These are phyloP conservation scores for Drosophila melanogaster DNA, from an alignment of 1,140 invertebrate species.

Conservation along the genomic window Release_6_plus_ISO1_MT NT_037436.4:17001001-17001500, in stretches of 20 bases:
- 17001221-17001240: constrained; percentile 15
- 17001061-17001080: constrained; percentile 49
- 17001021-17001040: not conserved
- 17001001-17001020: constrained; percentile 5
- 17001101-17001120: constrained; percentile 76
- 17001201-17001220: constrained; percentile 1
- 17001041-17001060: constrained; percentile 21
- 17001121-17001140: constrained; percentile 65
- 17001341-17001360: not conserved
- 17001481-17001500: constrained; percentile 5
- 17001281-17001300: constrained; percentile 50
- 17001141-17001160: constrained; percentile 66
- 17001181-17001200: constrained; percentile 39
- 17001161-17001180: constrained; percentile 70
- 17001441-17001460: constrained; percentile 34
- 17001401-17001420: not conserved
- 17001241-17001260: constrained; percentile 53
- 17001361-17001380: constrained; percentile 43
- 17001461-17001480: constrained; percentile 15
- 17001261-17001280: constrained; percentile 54
- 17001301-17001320: constrained; percentile 30
- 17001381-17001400: constrained; percentile 24
- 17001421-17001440: constrained; percentile 11
- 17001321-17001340: constrained; percentile 5
- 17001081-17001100: constrained; percentile 76